Evolutionary conservation across 2,888 invertebrate genomes (phyloP), one percentile per base, ranked within the genome.

Genomic region (Bibio marci): DNA sequence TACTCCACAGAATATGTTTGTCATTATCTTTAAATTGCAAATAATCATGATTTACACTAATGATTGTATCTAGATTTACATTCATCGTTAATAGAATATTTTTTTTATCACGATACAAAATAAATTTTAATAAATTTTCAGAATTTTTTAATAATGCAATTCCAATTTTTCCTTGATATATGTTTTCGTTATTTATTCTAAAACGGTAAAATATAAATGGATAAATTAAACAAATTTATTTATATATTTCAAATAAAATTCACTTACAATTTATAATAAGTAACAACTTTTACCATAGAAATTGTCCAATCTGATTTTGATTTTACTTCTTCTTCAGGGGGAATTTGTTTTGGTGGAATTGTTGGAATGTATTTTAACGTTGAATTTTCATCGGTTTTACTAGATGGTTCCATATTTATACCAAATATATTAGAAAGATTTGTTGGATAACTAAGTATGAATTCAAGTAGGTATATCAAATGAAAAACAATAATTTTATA

Each of bases 1-100:
- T 49, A 11, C 71, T 70, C 72, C 71, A 72, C 47, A 65, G 67
- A 39, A 63, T 59, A 27, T 63, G 54, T 18, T n/a, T n/a, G n/a
- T 55, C 53, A 31, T 63, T 63, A 52, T 72, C 71, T 47, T 69
- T 67, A 51, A 52, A 55, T 43, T 54, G 56, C 26, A 53, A 43
- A 40, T 51, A 56, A 7, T 46, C 40, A 4, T 49, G 47, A 3
- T 50, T 51, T 8, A 49, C 13, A 27, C 44, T 48, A 3, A 55
- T 30, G 33, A 44, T 45, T 1, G 45, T 37, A 8, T 36, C 36
- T 1, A 44, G 7, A 13, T 41, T 47, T 8, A 56, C 17, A 2
- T 47, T 43, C 1, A 42, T 45, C 4, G 50, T 52, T 1, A 50
- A 48, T 14, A 56, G 41, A 32, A 56, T 46, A 27, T 52, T 44